Evolutionary conservation across 2,113 vertebrate genomes (phyloP).

Genomic region (Mastomys coucha): DNA sequence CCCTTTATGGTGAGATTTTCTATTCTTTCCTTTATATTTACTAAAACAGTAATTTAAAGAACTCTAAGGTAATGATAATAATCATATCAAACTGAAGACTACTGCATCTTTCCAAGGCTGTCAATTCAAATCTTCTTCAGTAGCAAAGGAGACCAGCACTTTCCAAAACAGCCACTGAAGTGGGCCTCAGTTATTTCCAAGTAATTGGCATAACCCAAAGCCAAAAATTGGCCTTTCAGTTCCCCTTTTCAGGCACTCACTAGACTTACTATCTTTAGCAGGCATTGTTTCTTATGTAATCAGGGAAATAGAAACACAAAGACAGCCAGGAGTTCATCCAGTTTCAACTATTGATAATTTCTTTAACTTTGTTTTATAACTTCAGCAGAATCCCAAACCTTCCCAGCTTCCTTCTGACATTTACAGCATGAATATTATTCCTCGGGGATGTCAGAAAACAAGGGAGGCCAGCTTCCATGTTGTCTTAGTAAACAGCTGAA

Average conservation of each 20-base stretch:
- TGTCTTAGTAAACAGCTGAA: constrained; percentile 6
- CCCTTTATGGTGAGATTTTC: background rate
- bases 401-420: constrained; percentile 51
- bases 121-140: background rate
- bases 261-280: background rate
- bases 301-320: background rate
- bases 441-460: constrained; percentile 20
- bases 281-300: background rate
- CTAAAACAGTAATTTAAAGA: background rate
- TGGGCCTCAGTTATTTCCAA: constrained; percentile 4
- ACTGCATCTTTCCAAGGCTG: background rate
- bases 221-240: background rate
- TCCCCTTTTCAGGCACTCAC: background rate
- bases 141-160: background rate
- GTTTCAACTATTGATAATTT: constrained; percentile 51
- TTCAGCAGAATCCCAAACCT: constrained; percentile 33
- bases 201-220: background rate
- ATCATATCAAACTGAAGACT: background rate
- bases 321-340: constrained; percentile 16
- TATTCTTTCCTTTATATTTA: background rate
- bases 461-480: background rate
- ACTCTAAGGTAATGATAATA: background rate
- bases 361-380: background rate
- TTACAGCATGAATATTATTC: constrained; percentile 35
- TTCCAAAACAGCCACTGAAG: background rate